Conservation (phyloP, 2,113 vertebrate species). For the Anseranas semipalmata region DNA sequence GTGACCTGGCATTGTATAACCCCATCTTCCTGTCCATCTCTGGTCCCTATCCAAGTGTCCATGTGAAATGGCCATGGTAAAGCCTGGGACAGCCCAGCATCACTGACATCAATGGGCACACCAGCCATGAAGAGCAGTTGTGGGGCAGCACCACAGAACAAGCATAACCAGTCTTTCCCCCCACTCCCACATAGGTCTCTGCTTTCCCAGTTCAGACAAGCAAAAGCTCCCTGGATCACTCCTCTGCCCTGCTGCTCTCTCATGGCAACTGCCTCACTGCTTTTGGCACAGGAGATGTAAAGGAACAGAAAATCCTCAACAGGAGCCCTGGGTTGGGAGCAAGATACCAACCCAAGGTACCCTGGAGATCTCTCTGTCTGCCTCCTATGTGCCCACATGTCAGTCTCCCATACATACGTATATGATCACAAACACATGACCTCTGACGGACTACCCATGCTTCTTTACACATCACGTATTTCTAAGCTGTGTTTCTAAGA, state of each 20-base stretch:
- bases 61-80: background rate
- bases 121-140: fast-evolving
- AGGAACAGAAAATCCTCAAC: background rate
- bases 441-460: background rate
- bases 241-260: background rate
- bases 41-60: background rate
- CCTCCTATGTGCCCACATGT: background rate
- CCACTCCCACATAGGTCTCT: background rate
- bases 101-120: fast-evolving
- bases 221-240: background rate
- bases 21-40: background rate
- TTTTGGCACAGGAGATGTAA: background rate
- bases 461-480: background rate
- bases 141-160: background rate
- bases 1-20: background rate
- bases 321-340: background rate
- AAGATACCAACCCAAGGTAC: background rate
- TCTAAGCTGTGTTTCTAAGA: background rate
- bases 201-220: background rate
- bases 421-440: background rate
- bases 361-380: background rate
- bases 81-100: background rate
- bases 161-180: background rate
- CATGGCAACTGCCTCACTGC: background rate
- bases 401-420: background rate